Conservation (phyloP, 2,797 vertebrate genomes). For the Spatula clypeata region DNA sequence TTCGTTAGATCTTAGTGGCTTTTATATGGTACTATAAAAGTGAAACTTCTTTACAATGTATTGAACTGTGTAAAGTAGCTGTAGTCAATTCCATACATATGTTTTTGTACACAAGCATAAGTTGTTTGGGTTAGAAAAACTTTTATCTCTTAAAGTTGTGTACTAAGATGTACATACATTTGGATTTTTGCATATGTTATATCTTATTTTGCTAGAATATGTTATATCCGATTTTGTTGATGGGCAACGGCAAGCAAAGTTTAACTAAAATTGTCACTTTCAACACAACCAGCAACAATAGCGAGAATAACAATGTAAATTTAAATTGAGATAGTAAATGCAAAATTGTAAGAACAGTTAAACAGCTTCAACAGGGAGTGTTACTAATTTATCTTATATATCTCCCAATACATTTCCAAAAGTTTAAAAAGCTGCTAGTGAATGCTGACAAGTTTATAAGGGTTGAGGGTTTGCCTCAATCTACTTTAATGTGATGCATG, state of each 20-base stretch:
- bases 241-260: not conserved
- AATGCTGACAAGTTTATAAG: not conserved
- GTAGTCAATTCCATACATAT: not conserved
- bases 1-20: not conserved
- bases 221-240: not conserved
- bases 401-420: not conserved
- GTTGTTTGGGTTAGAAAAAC: not conserved
- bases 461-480: not conserved
- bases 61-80: not conserved
- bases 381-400: not conserved
- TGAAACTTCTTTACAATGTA: not conserved
- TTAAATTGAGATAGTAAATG: not conserved
- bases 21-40: not conserved
- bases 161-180: not conserved
- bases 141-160: not conserved
- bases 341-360: constrained; percentile 15
- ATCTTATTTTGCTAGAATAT: not conserved
- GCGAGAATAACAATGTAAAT: not conserved
- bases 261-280: not conserved
- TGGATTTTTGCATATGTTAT: not conserved
- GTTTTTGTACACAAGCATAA: not conserved
- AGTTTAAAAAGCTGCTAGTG: not conserved
- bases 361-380: not conserved
- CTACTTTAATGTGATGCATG: not conserved
- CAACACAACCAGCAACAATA: not conserved